Evolutionary conservation across 2,113 vertebrate genomes (phyloP), one percentile per base, ranked within the genome.

Genomic region (Plecotus auritus): DNA sequence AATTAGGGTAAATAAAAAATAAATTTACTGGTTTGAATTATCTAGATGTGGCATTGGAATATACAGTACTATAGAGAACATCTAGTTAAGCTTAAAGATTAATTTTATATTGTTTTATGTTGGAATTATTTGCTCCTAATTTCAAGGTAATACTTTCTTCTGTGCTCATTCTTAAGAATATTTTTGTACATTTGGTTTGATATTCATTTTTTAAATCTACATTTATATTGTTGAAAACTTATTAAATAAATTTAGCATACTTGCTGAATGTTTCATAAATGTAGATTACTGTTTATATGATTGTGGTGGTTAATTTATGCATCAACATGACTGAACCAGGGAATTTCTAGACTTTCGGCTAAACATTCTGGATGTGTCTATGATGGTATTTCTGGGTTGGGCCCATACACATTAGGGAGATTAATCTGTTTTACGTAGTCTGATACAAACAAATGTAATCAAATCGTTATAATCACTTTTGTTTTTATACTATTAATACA

Each of bases 101-200:
- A 84, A 92, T 42, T 91, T 72, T 95, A 59, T 85, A 67, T 47
- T 80, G 5, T 35, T 83, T 78, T 20, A 85, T 54, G 85, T 94
- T 82, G 18, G 13, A 81, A 22, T 76, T 91, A 73, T 81, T 95
- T 88, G 8, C 13, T 84, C 16, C 9, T 74, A 69, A 91, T 91
- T 82, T 93, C 42, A 90, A 83, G 3, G 37, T 47, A 95, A 93
- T 90, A 49, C 1, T 82, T 70, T 92, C 2, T 66, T 90, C 32
- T 59, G 22, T 81, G 5, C 16, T 81, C 9, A 0, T 76, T 76
- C 30, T 5, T 7, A 87, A 35, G 23, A 88, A n/a, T 54, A 28
- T 51, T 86, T 54, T 91, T 61, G 28, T 67, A 2, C 10, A 9
- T 30, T 93, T 35, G 4, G 1, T 80, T 97, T 82, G 26, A 22